These are phyloP conservation scores for Mastigias papua DNA, from an alignment of 30 jellyfish, hydroid and myxozoan species.

Conservation along the genomic window DNA sequence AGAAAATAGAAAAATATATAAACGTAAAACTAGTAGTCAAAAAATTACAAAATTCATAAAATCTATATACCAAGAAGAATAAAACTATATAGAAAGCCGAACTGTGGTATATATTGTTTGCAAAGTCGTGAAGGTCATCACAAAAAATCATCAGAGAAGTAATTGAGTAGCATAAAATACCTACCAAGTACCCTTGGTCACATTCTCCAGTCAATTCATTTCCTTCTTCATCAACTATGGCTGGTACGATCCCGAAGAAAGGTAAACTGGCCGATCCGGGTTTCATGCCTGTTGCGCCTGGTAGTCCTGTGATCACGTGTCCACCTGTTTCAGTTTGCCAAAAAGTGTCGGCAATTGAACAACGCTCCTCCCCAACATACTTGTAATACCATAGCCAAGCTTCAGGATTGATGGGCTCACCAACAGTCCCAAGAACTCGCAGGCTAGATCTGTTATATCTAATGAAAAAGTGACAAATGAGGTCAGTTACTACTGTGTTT, in stretches of 20 bases:
- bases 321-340: constrained; percentile 99
- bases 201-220: constrained; percentile 84
- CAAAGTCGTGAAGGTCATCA: too few species aligned
- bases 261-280: constrained; percentile 99
- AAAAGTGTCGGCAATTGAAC: constrained; percentile 91
- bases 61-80: too few species aligned
- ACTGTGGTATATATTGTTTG: too few species aligned
- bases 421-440: constrained; percentile 97
- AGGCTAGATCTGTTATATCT: constrained; percentile 90
- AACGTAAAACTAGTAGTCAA: too few species aligned
- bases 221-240: constrained; percentile 96
- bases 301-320: constrained; percentile 97
- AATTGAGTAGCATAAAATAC: background rate
- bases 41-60: too few species aligned
- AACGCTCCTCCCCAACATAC: constrained; percentile 87
- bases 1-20: too few species aligned
- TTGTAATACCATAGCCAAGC: constrained; percentile 99
- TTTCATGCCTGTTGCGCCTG: constrained; percentile 97
- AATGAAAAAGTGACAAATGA: too few species aligned
- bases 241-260: constrained; percentile 97
- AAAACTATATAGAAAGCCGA: too few species aligned
- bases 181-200: constrained; percentile 92
- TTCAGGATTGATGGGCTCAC: constrained; percentile 99
- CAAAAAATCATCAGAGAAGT: too few species aligned
- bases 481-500: too few species aligned